Evolutionary conservation across 2,888 invertebrate species (phyloP).

Genomic region (Gymnoscelis rufifasciata): DNA sequence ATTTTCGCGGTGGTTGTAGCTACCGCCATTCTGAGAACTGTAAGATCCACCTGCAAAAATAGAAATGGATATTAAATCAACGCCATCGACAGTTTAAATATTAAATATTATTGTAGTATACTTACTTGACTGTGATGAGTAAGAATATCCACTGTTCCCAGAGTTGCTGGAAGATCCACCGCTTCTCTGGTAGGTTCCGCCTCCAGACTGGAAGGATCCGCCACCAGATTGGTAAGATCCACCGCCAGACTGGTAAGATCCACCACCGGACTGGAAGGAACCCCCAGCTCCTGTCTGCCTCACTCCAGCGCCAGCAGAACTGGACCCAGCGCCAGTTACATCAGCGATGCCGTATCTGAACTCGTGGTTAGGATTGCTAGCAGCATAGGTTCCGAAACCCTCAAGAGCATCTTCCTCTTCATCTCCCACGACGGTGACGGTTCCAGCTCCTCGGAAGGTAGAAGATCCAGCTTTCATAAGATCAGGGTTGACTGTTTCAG

Average conservation of each 20-base stretch:
- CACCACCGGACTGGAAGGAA: conserved; percentile 14
- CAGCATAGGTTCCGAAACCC: conserved; percentile 61
- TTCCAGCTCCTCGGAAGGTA: conserved; percentile 50
- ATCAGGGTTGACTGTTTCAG: conserved; percentile 70
- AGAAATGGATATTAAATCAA: too few relatives aligned
- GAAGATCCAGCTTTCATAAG: conserved; percentile 64
- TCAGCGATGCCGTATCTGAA: conserved; percentile 65
- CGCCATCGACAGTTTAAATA: too few relatives aligned
- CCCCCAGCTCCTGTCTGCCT: conserved; percentile 9
- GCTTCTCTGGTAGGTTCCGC: conserved; percentile 15
- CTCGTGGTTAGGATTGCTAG: conserved; percentile 61
- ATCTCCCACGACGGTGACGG: conserved; percentile 61
- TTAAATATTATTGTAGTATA: too few relatives aligned
- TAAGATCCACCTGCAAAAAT: conserved; percentile 44
- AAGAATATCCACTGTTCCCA: conserved; percentile 44
- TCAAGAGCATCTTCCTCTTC: conserved; percentile 60
- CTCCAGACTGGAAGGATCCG: neutral
- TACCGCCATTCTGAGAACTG: conserved; percentile 40
- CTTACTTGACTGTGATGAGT: conserved; percentile 61
- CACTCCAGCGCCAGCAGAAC: conserved; percentile 24
- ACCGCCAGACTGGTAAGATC: conserved; percentile 17
- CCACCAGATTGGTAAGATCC: conserved; percentile 26
- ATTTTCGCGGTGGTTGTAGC: conserved; percentile 48
- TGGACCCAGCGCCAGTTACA: conserved; percentile 43
- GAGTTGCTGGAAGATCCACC: conserved; percentile 32